A percentile compares a stretch with the other conserved stretches of the same genome.
These are phyloP conservation scores for Conus canariensis DNA, from an alignment of 2,888 invertebrate species.

Conservation along the genomic window DNA sequence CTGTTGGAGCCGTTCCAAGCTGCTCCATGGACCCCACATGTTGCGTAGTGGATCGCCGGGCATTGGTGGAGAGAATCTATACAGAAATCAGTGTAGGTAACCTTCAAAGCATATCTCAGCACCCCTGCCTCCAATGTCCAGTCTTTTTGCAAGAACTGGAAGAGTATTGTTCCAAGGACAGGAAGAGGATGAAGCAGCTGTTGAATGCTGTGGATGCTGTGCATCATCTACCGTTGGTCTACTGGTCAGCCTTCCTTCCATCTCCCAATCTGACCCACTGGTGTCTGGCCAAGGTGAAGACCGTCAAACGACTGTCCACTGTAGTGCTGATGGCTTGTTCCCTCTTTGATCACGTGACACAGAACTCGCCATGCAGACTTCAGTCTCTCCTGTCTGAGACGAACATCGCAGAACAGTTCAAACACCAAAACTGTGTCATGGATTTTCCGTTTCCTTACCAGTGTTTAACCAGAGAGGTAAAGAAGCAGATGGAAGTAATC, in stretches of 20 bases:
- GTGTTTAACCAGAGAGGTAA: not conserved
- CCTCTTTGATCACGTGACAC: not conserved
- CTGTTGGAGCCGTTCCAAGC: not conserved
- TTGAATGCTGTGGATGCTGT: not conserved
- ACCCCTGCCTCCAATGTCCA: not conserved
- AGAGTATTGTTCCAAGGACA: not conserved
- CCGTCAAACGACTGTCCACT: not conserved
- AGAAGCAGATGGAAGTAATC: not conserved
- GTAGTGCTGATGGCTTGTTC: not conserved
- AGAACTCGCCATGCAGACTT: not conserved
- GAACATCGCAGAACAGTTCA: no score
- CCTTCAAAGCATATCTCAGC: not conserved
- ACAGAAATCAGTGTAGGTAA: not conserved
- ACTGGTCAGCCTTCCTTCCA: not conserved
- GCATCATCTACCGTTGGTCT: not conserved
- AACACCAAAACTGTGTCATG: not conserved
- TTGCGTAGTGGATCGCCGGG: not conserved
- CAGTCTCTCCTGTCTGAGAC: no score
- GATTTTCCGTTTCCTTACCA: not conserved
- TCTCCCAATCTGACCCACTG: no score
- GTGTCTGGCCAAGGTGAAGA: not conserved
- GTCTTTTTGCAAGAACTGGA: not conserved
- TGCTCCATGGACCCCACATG: not conserved
- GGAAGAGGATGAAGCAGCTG: not conserved
- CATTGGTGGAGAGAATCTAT: not conserved